These are phyloP conservation scores for Gyrodactylus bullatarudis DNA, from an alignment of 1,140 invertebrate genomes.

Conservation along the genomic window DNA sequence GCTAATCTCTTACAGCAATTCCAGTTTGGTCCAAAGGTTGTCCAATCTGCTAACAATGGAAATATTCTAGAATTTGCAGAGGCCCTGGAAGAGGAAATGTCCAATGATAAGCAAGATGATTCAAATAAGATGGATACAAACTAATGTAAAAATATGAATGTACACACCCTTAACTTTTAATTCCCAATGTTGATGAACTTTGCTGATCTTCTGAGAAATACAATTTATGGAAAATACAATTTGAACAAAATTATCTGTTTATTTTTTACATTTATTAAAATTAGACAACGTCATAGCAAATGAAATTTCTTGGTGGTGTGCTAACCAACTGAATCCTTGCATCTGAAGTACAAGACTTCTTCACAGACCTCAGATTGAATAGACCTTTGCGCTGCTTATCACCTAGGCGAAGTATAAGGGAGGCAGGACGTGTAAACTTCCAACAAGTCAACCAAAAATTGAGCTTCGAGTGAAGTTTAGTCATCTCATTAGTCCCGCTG, in stretches of 20 bases:
- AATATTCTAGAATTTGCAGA: neutral
- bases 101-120: neutral
- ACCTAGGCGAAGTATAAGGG: neutral
- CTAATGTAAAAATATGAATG: too few relatives aligned
- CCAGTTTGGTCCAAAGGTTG: neutral
- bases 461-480: neutral
- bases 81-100: neutral
- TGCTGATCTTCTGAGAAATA: too few relatives aligned
- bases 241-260: neutral
- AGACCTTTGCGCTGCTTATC: neutral
- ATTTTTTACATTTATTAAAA: too few relatives aligned
- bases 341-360: neutral
- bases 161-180: too few relatives aligned
- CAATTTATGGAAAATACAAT: neutral
- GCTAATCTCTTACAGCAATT: neutral
- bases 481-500: neutral
- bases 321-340: neutral
- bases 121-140: neutral
- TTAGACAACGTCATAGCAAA: neutral
- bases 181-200: too few relatives aligned
- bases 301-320: neutral
- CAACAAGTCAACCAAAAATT: neutral
- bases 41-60: neutral
- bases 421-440: neutral
- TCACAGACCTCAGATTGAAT: neutral